These are phyloP conservation scores for Bellardia pandia DNA, from an alignment of 2,888 invertebrate species.

Conservation along the genomic window DNA sequence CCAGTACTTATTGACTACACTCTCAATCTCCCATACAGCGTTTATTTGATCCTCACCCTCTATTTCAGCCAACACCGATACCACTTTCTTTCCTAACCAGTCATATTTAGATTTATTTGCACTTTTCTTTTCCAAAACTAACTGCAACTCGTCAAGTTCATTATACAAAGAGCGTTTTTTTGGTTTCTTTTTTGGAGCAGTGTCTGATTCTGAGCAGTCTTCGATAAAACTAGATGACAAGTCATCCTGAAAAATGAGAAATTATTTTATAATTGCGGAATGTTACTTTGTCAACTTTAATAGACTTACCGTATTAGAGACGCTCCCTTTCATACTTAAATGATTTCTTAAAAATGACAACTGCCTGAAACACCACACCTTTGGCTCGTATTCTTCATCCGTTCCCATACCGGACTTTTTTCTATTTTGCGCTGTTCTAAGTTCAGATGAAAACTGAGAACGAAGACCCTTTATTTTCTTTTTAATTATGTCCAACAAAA, in stretches of 20 bases:
- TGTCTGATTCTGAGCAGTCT: slow-evolving; percentile 1
- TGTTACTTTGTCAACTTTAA: neutral
- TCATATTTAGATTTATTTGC: neutral
- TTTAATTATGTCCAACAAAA: neutral
- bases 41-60: too few relatives aligned
- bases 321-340: slow-evolving; percentile 13
- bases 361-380: slow-evolving; percentile 4
- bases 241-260: slow-evolving; percentile 2
- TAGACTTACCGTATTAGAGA: neutral
- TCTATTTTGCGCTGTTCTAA: neutral
- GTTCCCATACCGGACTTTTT: slow-evolving; percentile 10
- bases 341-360: neutral
- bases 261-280: slow-evolving; percentile 16
- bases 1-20: slow-evolving; percentile 4
- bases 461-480: slow-evolving; percentile 4
- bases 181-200: neutral
- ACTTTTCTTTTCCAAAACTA: neutral
- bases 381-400: slow-evolving; percentile 13
- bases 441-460: slow-evolving; percentile 23
- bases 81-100: neutral
- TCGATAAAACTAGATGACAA: neutral
- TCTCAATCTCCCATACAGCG: neutral
- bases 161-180: slow-evolving; percentile 8
- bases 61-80: neutral
- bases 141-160: neutral